phyloP scores from a whole-genome alignment of 2,888 invertebrate genomes.

The Latrodectus hesperus region DNA sequence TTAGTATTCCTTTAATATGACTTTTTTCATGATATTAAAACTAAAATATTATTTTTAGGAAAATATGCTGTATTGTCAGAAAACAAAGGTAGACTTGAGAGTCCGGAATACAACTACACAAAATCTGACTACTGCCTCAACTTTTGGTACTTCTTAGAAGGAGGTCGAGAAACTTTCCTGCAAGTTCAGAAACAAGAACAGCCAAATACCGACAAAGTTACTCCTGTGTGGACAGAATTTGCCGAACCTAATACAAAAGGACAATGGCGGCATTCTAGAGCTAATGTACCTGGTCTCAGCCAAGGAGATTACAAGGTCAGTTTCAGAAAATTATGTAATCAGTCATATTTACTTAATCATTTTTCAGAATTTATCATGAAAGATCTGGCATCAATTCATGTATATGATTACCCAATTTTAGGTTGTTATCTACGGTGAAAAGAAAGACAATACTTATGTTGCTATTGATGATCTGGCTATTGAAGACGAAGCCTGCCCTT shows the following conservation, averaged over 20 bases:
- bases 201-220: background rate
- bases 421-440: constrained; percentile 27
- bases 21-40: too few relatives aligned
- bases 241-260: constrained; percentile 41
- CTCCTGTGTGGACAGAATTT: constrained; percentile 35
- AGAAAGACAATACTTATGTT: constrained; percentile 14
- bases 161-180: constrained; percentile 12
- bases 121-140: constrained; percentile 52
- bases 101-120: constrained; percentile 45
- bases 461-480: constrained; percentile 62
- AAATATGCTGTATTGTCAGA: constrained; percentile 48
- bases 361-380: too few relatives aligned
- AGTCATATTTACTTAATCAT: background rate
- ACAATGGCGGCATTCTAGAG: constrained; percentile 42
- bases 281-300: constrained; percentile 16
- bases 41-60: constrained; percentile 16
- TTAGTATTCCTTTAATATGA: too few relatives aligned
- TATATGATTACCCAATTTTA: constrained; percentile 1
- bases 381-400: background rate
- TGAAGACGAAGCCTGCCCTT: constrained; percentile 56
- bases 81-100: constrained; percentile 32
- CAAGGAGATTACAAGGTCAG: constrained; percentile 40
- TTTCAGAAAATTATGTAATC: background rate
- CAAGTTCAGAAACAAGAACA: constrained; percentile 18
- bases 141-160: constrained; percentile 68